A percentile compares a stretch with the other conserved stretches of the same genome.
Evolutionary conservation across 2,797 vertebrate genomes (phyloP).

Genomic region (Phrynocephalus forsythii): DNA sequence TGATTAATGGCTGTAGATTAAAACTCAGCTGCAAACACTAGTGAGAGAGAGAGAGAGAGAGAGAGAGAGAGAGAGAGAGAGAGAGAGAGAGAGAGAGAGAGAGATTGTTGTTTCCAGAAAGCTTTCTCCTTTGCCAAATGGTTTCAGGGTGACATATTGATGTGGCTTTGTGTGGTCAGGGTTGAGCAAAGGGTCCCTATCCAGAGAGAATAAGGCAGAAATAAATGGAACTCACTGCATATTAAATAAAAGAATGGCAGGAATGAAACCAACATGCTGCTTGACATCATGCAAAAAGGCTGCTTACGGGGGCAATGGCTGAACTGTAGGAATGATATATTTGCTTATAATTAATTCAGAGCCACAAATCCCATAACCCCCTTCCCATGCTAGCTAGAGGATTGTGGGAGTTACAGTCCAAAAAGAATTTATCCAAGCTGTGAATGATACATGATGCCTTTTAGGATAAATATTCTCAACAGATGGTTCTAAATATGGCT

Average conservation of each 20-base stretch:
- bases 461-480: no score
- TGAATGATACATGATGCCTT: no score
- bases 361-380: no score
- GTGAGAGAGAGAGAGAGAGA: neutral
- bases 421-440: no score
- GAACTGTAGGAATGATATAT: neutral
- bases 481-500: no score
- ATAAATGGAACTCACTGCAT: no score
- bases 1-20: slow-evolving; percentile 4
- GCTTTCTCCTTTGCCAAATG: slow-evolving; percentile 14
- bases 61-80: neutral
- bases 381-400: no score
- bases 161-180: neutral
- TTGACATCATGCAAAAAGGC: neutral
- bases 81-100: no score
- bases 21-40: neutral
- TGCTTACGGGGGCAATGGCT: neutral
- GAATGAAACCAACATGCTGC: neutral
- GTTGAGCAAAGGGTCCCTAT: no score
- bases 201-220: no score
- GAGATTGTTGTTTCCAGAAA: neutral
- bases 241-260: neutral
- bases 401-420: no score
- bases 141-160: slow-evolving; percentile 7
- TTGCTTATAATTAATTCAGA: no score